These are phyloP conservation scores for Ceryle rudis DNA, from an alignment of 2,797 vertebrate genomes.

Conservation along the genomic window DNA sequence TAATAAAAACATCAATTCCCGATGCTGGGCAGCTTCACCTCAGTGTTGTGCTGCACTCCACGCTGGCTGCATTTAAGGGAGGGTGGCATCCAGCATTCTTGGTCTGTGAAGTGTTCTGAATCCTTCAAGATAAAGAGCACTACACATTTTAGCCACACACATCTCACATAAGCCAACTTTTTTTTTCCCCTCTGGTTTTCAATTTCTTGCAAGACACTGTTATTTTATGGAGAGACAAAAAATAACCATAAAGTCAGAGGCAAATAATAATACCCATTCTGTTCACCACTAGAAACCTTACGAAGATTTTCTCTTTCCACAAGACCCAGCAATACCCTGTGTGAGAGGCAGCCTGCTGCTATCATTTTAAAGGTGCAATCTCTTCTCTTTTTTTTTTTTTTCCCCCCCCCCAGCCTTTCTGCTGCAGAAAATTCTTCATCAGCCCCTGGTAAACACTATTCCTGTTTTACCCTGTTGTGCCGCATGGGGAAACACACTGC, in stretches of 20 bases:
- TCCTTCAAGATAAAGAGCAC: not conserved
- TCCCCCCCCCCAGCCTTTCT: not conserved
- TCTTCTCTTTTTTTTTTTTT: not conserved
- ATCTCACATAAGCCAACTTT: not conserved
- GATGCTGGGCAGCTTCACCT: not conserved
- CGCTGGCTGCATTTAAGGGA: not conserved
- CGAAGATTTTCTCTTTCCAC: conserved; percentile 11
- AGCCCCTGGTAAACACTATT: conserved; percentile 21
- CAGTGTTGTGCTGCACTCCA: not conserved
- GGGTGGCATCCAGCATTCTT: not conserved
- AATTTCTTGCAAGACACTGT: conserved; percentile 24
- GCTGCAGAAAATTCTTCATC: conserved; percentile 48
- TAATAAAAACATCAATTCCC: not conserved
- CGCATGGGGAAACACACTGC: not conserved
- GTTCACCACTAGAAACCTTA: not conserved
- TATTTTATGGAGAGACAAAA: conserved; percentile 48
- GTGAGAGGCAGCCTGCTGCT: conserved; percentile 40
- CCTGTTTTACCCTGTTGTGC: conserved; percentile 42
- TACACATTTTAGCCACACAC: not conserved
- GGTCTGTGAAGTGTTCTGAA: not conserved
- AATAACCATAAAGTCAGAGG: not conserved
- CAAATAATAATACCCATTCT: conserved; percentile 51
- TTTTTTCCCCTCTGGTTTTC: not conserved
- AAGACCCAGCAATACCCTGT: conserved; percentile 29
- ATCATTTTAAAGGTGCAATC: conserved; percentile 29